These are phyloP conservation scores for Dryobates pubescens DNA, from an alignment of 2,797 vertebrate genomes.

Conservation along the genomic window DNA sequence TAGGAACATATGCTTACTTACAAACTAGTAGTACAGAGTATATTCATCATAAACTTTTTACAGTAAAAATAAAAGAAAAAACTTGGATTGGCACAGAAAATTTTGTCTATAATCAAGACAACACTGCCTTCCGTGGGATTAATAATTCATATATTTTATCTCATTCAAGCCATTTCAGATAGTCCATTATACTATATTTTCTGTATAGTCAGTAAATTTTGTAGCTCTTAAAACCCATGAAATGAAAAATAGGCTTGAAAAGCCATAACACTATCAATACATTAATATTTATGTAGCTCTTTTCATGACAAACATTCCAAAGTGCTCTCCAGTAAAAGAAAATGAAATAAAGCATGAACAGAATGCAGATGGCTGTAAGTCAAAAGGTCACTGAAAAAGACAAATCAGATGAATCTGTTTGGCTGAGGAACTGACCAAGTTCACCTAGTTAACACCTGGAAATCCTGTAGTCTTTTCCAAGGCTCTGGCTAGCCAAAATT, in stretches of 20 bases:
- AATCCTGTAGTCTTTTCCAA: neutral
- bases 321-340: slow-evolving; percentile 70
- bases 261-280: slow-evolving; percentile 76
- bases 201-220: slow-evolving; percentile 79
- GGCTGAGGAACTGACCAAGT: slow-evolving; percentile 1
- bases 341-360: slow-evolving; percentile 70
- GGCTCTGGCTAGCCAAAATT: neutral
- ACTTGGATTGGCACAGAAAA: slow-evolving; percentile 31
- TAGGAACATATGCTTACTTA: neutral
- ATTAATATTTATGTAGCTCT: slow-evolving; percentile 80
- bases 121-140: slow-evolving; percentile 60
- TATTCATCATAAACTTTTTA: slow-evolving; percentile 5
- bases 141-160: slow-evolving; percentile 80
- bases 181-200: slow-evolving; percentile 78
- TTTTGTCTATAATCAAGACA: slow-evolving; percentile 46
- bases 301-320: slow-evolving; percentile 76
- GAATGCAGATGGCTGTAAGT: slow-evolving; percentile 56
- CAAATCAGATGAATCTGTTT: slow-evolving; percentile 42
- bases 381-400: slow-evolving; percentile 63
- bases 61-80: neutral
- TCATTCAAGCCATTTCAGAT: slow-evolving; percentile 68
- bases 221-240: slow-evolving; percentile 74
- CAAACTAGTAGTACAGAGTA: neutral
- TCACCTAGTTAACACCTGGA: neutral
- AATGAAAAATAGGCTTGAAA: slow-evolving; percentile 78